Evolutionary conservation across 2,888 invertebrate species (phyloP), one percentile per base, ranked within the genome.

Genomic region (Euproctis similis): DNA sequence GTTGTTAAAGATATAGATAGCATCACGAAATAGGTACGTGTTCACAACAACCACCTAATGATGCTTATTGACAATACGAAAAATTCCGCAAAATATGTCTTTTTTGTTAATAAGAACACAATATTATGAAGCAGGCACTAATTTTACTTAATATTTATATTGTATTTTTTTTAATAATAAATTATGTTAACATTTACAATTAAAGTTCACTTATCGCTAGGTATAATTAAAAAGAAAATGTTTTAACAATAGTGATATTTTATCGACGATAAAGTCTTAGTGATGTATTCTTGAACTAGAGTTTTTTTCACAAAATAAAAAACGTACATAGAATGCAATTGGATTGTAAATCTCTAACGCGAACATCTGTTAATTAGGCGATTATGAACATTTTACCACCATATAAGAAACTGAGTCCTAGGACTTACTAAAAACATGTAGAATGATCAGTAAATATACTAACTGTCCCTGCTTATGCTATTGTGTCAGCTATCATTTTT

Each of bases 71-170:
- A 37, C 31, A 62, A 39, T 37, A 47, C 42, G 61, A 70, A 61
- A 70, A 72, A 60, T 65, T 60, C 66, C 53, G 69, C 76, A 71
- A 75, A 77, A 78, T 74, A 78, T 82, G 78, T 84, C 80, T 82
- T 82, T 78, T 47, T 51, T 38, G 53, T 55, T 46, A 56, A 57
- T 56, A 59, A 67, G 65, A 74, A 71, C 64, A 68, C 61, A 68
- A 61, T 57, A 40, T 66, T 70, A 72, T 72, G 66, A 81, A 82
- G 81, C 82, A 84, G 84, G 84, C 82, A 82, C 84, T 82, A 82
- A 78, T 64, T 59, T 75, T 75, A 78, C 74, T 72, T 76, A 75
- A 59, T 57, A 59, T 72, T 69, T 80, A 77, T 72, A 74, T 71
- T 59, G 66, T 71, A n/a, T n/a, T 75, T 21, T 69, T 77, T 75